Evolutionary conservation across 2,888 invertebrate species (phyloP).

Genomic region (Epistrophella euchroma): DNA sequence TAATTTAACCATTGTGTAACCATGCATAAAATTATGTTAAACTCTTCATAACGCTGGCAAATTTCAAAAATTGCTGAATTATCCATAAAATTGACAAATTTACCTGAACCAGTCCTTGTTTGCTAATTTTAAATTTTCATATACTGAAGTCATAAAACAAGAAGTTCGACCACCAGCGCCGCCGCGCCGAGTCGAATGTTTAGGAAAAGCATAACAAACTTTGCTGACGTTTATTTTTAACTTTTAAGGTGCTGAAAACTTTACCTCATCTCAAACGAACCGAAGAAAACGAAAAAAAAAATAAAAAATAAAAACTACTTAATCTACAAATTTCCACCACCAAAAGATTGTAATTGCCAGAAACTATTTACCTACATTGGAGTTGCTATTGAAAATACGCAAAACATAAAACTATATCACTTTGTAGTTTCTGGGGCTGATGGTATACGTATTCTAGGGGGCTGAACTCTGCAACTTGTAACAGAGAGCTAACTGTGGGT

Average conservation of each 20-base stretch:
- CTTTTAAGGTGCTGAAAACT: constrained; percentile 50
- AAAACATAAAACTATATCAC: constrained; percentile 11
- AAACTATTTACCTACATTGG: constrained; percentile 40
- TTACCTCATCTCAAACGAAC: constrained; percentile 15
- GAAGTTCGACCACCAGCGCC: background rate
- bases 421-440: background rate
- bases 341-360: constrained; percentile 49
- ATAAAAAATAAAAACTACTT: constrained; percentile 4
- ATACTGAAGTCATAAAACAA: background rate
- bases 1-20: background rate
- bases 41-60: background rate
- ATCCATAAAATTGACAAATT: constrained; percentile 47
- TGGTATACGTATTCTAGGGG: background rate
- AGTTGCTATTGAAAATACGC: constrained; percentile 18
- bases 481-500: background rate
- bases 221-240: constrained; percentile 42
- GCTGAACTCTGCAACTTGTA: constrained; percentile 18
- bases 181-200: background rate
- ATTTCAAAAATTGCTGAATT: constrained; percentile 37
- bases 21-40: background rate
- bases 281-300: background rate
- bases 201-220: constrained; percentile 8
- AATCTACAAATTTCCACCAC: constrained; percentile 21
- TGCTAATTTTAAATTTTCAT: constrained; percentile 19
- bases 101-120: background rate